These are phyloP conservation scores for Proctacanthus coquilletti DNA, from an alignment of 1,140 invertebrate genomes.

Conservation along the genomic window DNA sequence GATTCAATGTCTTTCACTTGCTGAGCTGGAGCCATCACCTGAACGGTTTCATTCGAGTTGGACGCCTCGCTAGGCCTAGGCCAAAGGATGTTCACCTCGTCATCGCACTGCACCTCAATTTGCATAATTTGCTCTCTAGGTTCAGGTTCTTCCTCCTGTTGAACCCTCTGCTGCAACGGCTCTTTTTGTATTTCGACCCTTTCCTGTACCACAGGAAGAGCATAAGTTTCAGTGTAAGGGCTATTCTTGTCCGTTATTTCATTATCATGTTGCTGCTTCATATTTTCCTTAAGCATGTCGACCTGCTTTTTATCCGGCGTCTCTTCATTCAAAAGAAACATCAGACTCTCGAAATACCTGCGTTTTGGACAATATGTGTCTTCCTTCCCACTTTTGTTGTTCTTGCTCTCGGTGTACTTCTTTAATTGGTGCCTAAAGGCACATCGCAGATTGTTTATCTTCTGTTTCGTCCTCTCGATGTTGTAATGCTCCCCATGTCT, in stretches of 20 bases:
- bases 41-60: background rate
- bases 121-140: background rate
- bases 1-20: background rate
- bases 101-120: background rate
- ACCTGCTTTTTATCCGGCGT: constrained; percentile 20
- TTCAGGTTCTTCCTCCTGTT: too few species aligned
- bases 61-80: background rate
- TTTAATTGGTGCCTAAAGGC: constrained; percentile 28
- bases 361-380: constrained; percentile 26
- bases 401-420: constrained; percentile 25
- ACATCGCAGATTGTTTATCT: constrained; percentile 28
- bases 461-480: constrained; percentile 27
- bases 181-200: too few species aligned
- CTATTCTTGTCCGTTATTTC: too few species aligned
- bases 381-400: constrained; percentile 21
- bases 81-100: background rate
- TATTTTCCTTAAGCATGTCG: too few species aligned
- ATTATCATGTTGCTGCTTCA: too few species aligned
- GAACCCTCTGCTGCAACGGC: too few species aligned
- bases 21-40: background rate
- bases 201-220: too few species aligned
- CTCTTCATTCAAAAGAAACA: constrained; percentile 27
- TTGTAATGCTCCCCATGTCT: constrained; percentile 27
- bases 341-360: constrained; percentile 25
- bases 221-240: too few species aligned